Percentiles rank a stretch among this genome's conserved stretches.
Conservation (phyloP, 2,797 vertebrate genomes). For the Enoplosus armatus region DNA sequence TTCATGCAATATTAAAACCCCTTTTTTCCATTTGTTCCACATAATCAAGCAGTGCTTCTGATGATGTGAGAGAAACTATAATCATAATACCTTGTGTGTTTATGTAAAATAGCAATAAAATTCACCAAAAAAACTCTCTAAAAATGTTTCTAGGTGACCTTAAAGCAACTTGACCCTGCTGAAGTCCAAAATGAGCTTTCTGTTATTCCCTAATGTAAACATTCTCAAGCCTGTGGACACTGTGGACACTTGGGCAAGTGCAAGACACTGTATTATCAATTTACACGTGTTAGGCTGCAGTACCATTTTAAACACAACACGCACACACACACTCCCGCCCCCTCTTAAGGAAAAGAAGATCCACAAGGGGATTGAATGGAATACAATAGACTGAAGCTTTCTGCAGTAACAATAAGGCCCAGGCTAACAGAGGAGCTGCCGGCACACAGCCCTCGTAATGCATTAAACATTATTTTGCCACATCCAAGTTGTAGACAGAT, state of each 20-base stretch:
- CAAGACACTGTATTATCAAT: conserved; percentile 50
- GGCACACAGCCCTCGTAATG: conserved; percentile 58
- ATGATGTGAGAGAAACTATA: conserved; percentile 31
- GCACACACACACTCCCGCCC: conserved; percentile 67
- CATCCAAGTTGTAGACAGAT: conserved; percentile 75
- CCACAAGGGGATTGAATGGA: conserved; percentile 65
- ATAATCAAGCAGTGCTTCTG: conserved; percentile 40
- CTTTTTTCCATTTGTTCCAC: conserved; percentile 48
- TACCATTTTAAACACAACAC: conserved; percentile 67
- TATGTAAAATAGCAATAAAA: conserved; percentile 29
- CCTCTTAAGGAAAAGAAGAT: conserved; percentile 63
- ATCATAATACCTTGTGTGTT: conserved; percentile 29
- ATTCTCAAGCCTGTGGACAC: conserved; percentile 83
- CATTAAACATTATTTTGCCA: conserved; percentile 74
- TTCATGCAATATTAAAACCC: conserved; percentile 61
- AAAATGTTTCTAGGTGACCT: conserved; percentile 11
- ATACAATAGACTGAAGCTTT: conserved; percentile 72
- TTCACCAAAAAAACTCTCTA: neutral
- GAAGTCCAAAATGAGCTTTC: conserved; percentile 86
- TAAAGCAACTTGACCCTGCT: conserved; percentile 80
- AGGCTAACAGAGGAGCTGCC: conserved; percentile 54
- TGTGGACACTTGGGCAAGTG: conserved; percentile 20
- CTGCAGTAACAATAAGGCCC: conserved; percentile 77
- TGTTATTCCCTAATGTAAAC: conserved; percentile 82
- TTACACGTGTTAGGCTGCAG: conserved; percentile 69